Base-by-base conservation (phyloP, 2,797 vertebrate genomes). In the Scleropages formosus region DNA sequence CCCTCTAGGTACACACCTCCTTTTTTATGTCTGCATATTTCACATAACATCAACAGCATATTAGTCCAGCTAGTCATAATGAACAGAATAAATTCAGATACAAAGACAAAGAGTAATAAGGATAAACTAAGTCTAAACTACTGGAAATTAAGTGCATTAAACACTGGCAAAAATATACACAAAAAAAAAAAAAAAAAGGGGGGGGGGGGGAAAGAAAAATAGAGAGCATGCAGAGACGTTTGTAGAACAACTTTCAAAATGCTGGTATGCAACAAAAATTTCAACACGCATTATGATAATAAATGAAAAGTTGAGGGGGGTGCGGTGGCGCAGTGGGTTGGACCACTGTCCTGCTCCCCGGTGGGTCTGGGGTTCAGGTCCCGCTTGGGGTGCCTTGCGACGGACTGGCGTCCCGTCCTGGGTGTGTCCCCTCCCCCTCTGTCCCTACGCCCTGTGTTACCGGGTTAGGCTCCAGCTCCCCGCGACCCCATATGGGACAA, bases 1-100 rank as follows among this genome's bases (percentile, higher is more conserved):
- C 60, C 70, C 64, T 67, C 46, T 27, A 63, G 46, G 72, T 65
- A 68, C 56, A 79, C 75, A 78, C 72, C 31, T 4, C 46, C 1
- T n/a, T 67, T 9, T 78, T 81, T 76, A 72, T 44, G 26, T 75
- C 27, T n/a, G 24, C 65, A 70, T 81, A 75, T 75, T 80, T 75
- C 76, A 80, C 75, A 75, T 62, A 70, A 62, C 44, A 46, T 64
- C 77, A 66, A 66, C 79, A 78, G 47, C 74, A 58, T 15, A 16
- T 53, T 47, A 20, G 53, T 11, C 27, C 26, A n/a, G 24, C 69
- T 51, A 26, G 47, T 58, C 27, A 58, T 20, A 59, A 39, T n/a
- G 8, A 51, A 59, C 31, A 39, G 31, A 39, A 39, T 39, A 39
- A 39, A 39, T 39, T 31, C 39, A 31, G 31, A 12, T 69, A 27